Base-by-base conservation (phyloP, 2,797 vertebrate genomes). In the Falco berigora region DNA sequence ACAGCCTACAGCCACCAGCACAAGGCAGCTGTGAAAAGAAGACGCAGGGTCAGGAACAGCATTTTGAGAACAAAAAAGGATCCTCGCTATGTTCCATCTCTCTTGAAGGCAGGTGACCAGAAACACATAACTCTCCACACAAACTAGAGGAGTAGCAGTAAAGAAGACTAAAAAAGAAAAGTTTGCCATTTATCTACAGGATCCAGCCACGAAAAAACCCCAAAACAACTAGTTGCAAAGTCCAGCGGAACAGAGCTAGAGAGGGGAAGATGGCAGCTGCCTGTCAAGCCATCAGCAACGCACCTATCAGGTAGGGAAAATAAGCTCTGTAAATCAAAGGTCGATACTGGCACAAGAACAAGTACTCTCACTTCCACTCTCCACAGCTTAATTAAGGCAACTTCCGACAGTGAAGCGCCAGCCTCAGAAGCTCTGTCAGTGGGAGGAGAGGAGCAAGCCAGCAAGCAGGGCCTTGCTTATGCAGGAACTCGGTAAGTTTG, bases 41-140 rank as follows among this genome's bases (percentile, higher is more conserved):
- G 75, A 46, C 8, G 10, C 7, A 22, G 23, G 25, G 30, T 14
- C 25, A 47, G 53, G 19, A 86, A 17, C 18, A 80, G 62, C 66
- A 71, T 24, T 61, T 64, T 42, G 49, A 90, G 49, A 1, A 2
- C 27, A 40, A 25, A 88, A 22, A 38, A 47, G 63, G 76, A 79
- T 24, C 20, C 10, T 38, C 9, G 1, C 1, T 0, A 13, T 14
- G 14, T 5, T 28, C 30, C 30, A 53, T 7, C 42, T 76, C 59
- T 56, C 52, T 11, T 18, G 12, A 42, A 62, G 27, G 22, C 27
- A n/a, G 30, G 14, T 17, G 36, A 76, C n/a, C 20, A 75, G 32
- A 56, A n/a, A 58, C 12, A 55, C 4, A 0, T 3, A 72, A 58
- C 32, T 20, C 46, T 16, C 50, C 24, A 40, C 5, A 28, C 1